A percentile compares a stretch with the other conserved stretches of the same genome.
Evolutionary conservation across 1,140 invertebrate genomes (phyloP).

Genomic region (Trypoxylus dichotomus): DNA sequence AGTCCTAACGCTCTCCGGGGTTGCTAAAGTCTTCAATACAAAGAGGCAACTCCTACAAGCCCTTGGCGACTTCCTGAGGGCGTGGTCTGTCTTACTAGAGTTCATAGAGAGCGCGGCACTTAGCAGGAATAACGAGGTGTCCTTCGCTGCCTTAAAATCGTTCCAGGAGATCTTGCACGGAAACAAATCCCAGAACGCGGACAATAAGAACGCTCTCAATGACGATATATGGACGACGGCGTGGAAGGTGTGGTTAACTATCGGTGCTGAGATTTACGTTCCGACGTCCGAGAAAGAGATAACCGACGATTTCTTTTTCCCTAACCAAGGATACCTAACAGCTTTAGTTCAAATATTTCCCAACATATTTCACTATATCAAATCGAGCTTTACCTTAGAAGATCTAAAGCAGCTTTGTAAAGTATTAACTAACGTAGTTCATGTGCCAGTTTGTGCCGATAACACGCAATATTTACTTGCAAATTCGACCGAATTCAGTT

Average conservation of each 20-base stretch:
- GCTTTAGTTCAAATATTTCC: constrained; percentile 94
- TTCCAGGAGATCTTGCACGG: constrained; percentile 90
- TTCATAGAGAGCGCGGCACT: constrained; percentile 92
- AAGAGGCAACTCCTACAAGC: constrained; percentile 83
- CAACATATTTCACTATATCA: constrained; percentile 87
- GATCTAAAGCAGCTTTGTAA: constrained; percentile 81
- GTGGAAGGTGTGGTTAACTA: constrained; percentile 85
- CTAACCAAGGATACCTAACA: constrained; percentile 89
- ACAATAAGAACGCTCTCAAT: constrained; percentile 44
- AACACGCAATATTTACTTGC: constrained; percentile 78
- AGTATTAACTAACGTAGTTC: constrained; percentile 76
- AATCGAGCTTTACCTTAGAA: constrained; percentile 69
- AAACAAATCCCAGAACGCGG: constrained; percentile 54
- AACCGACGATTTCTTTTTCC: constrained; percentile 73
- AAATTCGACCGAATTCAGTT: constrained; percentile 70
- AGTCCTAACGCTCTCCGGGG: constrained; percentile 65
- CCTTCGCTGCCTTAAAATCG: constrained; percentile 90
- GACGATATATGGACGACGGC: constrained; percentile 75
- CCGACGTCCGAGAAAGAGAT: constrained; percentile 60
- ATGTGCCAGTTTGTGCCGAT: constrained; percentile 81
- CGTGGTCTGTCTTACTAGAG: constrained; percentile 89
- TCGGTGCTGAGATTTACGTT: constrained; percentile 76
- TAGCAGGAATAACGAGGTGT: constrained; percentile 92
- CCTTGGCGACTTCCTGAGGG: constrained; percentile 87
- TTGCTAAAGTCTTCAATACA: constrained; percentile 79